These are phyloP conservation scores for Lepidothrix coronata DNA, from an alignment of 2,113 vertebrate species.

Conservation along the genomic window DNA sequence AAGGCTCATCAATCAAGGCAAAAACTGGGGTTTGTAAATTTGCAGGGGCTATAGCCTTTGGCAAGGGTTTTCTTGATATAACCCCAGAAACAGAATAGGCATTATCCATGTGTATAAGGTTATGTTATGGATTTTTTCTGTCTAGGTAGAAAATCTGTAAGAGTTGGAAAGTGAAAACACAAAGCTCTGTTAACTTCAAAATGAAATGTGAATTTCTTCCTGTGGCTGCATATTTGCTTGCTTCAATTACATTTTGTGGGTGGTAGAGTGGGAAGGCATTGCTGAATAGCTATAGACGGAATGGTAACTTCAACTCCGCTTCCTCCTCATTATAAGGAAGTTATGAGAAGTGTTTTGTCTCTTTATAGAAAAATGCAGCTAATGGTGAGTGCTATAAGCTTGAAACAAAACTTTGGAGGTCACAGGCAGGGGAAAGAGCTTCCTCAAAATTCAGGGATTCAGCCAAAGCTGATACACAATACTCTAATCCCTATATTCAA, in stretches of 20 bases:
- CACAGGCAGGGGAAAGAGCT: not conserved
- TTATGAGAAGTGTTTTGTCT: not conserved
- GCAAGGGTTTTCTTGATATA: not conserved
- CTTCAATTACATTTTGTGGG: not conserved
- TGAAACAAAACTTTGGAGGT: not conserved
- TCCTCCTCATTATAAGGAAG: not conserved
- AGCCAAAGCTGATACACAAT: not conserved
- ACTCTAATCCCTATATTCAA: not conserved
- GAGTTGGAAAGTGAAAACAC: not conserved
- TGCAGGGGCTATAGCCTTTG: not conserved
- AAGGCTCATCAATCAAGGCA: not conserved
- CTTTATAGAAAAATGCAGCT: not conserved
- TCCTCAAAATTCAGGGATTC: not conserved
- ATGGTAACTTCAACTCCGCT: not conserved
- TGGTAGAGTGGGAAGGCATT: not conserved
- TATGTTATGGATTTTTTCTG: not conserved
- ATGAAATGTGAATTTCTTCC: accelerated
- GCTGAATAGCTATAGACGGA: not conserved
- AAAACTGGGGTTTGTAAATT: not conserved
- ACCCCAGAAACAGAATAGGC: not conserved
- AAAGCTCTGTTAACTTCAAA: not conserved
- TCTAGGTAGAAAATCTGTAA: not conserved
- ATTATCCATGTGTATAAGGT: not conserved
- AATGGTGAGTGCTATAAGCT: not conserved
- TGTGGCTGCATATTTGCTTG: not conserved